Evolutionary conservation across 2,797 vertebrate species (phyloP), one percentile per base, ranked within the genome.

Genomic region (Microcaecilia unicolor): DNA sequence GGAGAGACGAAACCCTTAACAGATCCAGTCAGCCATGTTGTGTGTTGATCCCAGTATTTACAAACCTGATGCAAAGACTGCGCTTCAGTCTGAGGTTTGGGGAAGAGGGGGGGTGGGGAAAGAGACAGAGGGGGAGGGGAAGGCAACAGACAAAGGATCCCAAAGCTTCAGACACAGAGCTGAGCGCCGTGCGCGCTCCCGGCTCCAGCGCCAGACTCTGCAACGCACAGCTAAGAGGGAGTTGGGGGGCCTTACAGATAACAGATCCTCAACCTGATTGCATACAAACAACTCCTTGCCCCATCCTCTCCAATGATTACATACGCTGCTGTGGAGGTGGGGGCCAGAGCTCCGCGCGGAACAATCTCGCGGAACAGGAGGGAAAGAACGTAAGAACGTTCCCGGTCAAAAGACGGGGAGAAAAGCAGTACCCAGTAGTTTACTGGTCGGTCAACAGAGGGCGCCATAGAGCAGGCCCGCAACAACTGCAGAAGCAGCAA

Each of bases 1-100:
- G 40, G 39, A 44, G n/a, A n/a, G n/a, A 29, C 49, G 53, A n/a
- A n/a, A 49, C 31, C 35, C 51, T 32, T 15, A 40, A 55, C 52
- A 37, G 55, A 55, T 63, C 21, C 37, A 67, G 67, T 85, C 81
- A 63, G 87, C 89, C 86, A 90, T 87, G 68, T 87, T 90, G 76
- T 75, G 76, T 74, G 56, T 73, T 72, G 70, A 70, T 71, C 75
- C n/a, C 81, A 79, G 66, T 79, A 67, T 85, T 80, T 80, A 84
- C 80, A 80, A 76, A 78, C 80, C 67, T 81, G 75, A 76, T 81
- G 81, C 72, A 73, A 70, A 67, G 61, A 68, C 61, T 61, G 45
- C 51, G 49, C 28, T 54, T 35, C 29, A 61, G 51, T 31, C 64
- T 50, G 39, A 22, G 48, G 46, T 45, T 46, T 44, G 34, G 28